Evolutionary conservation across 1,140 invertebrate genomes (phyloP).

Genomic region (Philopotamus ludificatus): DNA sequence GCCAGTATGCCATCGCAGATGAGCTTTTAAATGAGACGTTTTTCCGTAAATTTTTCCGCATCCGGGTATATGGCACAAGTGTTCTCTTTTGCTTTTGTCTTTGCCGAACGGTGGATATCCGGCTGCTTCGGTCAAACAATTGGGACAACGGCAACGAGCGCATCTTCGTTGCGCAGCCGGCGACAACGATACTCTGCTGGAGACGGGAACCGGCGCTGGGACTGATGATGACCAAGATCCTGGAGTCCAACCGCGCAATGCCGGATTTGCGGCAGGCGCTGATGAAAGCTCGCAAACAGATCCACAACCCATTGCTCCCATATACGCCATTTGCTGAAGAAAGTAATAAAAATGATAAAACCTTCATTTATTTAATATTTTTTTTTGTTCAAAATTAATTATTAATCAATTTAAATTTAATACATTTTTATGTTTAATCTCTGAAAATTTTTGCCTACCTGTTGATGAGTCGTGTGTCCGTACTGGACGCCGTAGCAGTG

Average conservation of each 20-base stretch:
- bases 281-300: conserved; percentile 17
- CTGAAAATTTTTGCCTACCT: neutral
- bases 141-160: conserved; percentile 69
- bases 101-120: conserved; percentile 58
- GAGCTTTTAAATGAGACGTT: conserved; percentile 86
- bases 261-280: conserved; percentile 16
- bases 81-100: conserved; percentile 68
- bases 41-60: conserved; percentile 91
- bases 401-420: neutral
- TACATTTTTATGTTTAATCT: neutral
- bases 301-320: conserved; percentile 24
- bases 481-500: conserved; percentile 37
- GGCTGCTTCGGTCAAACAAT: conserved; percentile 68
- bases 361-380: no score
- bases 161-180: conserved; percentile 56
- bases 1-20: conserved; percentile 81
- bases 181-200: conserved; percentile 47
- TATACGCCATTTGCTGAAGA: conserved; percentile 22
- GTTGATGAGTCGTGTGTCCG: conserved; percentile 28
- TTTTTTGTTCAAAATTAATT: neutral
- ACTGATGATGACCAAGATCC: conserved; percentile 4
- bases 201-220: neutral
- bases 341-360: neutral
- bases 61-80: conserved; percentile 88
- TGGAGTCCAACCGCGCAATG: conserved; percentile 11